Evolutionary conservation across 1,140 invertebrate species (phyloP), one percentile per base, ranked within the genome.

Genomic region (Temnothorax longispinosus): DNA sequence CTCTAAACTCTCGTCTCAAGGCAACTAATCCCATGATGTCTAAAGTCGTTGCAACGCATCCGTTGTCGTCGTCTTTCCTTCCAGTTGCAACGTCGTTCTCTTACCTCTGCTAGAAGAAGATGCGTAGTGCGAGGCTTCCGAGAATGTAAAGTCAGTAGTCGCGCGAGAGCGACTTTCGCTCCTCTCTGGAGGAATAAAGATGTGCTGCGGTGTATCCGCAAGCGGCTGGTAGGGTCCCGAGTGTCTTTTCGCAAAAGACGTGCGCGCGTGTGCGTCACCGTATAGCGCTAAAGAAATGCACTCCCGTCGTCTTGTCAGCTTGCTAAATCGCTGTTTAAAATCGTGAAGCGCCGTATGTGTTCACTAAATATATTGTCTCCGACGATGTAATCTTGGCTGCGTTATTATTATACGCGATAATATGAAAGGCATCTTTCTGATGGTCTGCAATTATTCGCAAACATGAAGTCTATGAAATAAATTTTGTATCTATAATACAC

Each of bases 131-230:
- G 80, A 47, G 80, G n/a, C 13, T 75, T 60, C 41, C 13, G 54
- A 84, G 80, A 84, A 82, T 3, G 38, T 82, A 47, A 72, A 74
- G 80, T 74, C 80, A 27, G 69, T 58, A 75, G 56, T 58, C 67
- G 44, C 44, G 44, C 44, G 67, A 58, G 52, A 72, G 38, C 27
- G 32, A 54, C 82, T 84, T 76, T 67, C 64, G 58, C 32, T 56
- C 10, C 18, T 76, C 21, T 65, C 44, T 8, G 44, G 27, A n/a
- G 50, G 44, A 60, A 60, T 74, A 72, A 72, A 82, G 67, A 47
- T 60, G 65, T 65, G 52, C 13, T 18, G 6, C 80, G 69, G 13
- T 84, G 54, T 38, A 74, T 74, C 32, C 41, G 35, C 47, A 38
- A 50, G 44, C 65, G 27, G 27, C 50, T 74, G 52, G 52, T 35